Percentiles rank a stretch among this genome's conserved stretches.
Evolutionary conservation across 2,113 vertebrate genomes (phyloP).

Genomic region (Sisor rabdophorus): DNA sequence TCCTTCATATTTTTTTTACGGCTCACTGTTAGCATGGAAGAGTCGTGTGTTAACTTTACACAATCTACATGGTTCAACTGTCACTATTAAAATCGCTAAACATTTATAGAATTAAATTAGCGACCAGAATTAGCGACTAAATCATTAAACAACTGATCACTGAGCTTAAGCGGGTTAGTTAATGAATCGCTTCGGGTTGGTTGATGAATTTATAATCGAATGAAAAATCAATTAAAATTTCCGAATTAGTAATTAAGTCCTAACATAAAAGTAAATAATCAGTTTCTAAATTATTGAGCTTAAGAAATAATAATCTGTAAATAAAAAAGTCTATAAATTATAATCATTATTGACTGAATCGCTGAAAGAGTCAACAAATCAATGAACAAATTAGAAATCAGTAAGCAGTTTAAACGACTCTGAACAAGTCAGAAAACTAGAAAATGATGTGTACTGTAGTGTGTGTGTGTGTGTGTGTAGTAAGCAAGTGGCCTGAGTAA

Average conservation of each 20-base stretch:
- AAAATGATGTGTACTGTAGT: background rate
- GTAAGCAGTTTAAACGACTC: background rate
- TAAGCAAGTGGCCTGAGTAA: constrained; percentile 36
- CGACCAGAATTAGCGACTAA: too few relatives aligned
- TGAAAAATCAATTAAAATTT: background rate
- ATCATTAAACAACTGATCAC: too few relatives aligned
- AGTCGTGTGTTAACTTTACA: background rate
- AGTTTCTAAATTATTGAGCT: background rate
- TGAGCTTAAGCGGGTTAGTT: too few relatives aligned
- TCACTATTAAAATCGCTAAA: too few relatives aligned
- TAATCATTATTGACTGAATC: too few relatives aligned
- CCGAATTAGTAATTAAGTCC: background rate
- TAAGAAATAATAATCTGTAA: background rate
- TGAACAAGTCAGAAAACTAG: background rate
- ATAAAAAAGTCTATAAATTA: too few relatives aligned
- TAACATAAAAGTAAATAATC: background rate
- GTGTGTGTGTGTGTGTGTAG: constrained; percentile 20
- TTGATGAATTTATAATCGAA: background rate
- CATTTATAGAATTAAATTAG: too few relatives aligned
- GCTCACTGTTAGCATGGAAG: background rate
- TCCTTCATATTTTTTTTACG: background rate
- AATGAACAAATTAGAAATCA: too few relatives aligned
- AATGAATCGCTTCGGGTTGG: background rate
- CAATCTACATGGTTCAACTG: background rate
- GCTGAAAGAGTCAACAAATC: too few relatives aligned